These are phyloP conservation scores for Galerucella nymphaeae DNA, from an alignment of 2,888 invertebrate genomes.

Conservation along the genomic window DNA sequence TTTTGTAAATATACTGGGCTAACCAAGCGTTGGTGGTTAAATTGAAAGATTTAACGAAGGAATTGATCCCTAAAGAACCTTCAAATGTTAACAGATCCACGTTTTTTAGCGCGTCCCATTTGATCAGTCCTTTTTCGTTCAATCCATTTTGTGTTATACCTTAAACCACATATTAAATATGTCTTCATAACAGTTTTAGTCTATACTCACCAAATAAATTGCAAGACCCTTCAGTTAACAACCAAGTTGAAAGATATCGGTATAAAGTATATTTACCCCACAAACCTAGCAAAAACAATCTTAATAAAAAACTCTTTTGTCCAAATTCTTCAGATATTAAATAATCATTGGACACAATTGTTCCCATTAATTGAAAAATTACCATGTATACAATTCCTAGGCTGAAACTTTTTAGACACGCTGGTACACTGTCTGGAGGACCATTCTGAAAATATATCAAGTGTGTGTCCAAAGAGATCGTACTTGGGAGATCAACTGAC, in stretches of 20 bases:
- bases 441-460: slow-evolving; percentile 26
- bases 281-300: slow-evolving; percentile 76
- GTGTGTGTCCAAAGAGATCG: too few relatives aligned
- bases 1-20: slow-evolving; percentile 92
- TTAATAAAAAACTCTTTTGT: slow-evolving; percentile 68
- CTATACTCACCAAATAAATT: slow-evolving; percentile 68
- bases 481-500: slow-evolving; percentile 49
- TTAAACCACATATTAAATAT: slow-evolving; percentile 62
- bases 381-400: slow-evolving; percentile 79
- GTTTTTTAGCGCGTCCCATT: slow-evolving; percentile 93
- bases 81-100: slow-evolving; percentile 86
- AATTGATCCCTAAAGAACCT: slow-evolving; percentile 83
- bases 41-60: slow-evolving; percentile 93
- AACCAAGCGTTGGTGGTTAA: slow-evolving; percentile 96
- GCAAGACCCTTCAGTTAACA: slow-evolving; percentile 85
- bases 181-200: background rate
- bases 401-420: slow-evolving; percentile 72
- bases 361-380: slow-evolving; percentile 79
- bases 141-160: slow-evolving; percentile 88
- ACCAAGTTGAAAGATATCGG: slow-evolving; percentile 95
- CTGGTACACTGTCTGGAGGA: slow-evolving; percentile 60
- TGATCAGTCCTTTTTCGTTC: slow-evolving; percentile 68
- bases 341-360: slow-evolving; percentile 78
- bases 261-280: slow-evolving; percentile 90
- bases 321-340: slow-evolving; percentile 74